Evolutionary conservation across 2,888 invertebrate genomes (phyloP), one percentile per base, ranked within the genome.

Genomic region (Arrhopalites spinosus): DNA sequence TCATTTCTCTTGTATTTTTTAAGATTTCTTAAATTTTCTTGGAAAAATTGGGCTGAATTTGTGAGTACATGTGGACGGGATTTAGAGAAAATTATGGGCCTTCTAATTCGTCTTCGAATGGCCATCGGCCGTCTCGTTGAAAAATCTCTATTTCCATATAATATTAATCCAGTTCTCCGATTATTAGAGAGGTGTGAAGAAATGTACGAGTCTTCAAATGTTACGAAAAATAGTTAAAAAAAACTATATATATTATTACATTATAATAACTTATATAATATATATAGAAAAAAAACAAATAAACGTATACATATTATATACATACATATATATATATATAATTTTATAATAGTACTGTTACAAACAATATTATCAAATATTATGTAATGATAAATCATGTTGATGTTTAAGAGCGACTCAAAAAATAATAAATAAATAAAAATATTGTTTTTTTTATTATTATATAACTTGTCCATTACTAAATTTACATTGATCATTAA

Each of bases 1-100:
- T 95, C 94, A 85, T 95, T 95, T 84, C 86, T 95, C 73, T 86
- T 95, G 50, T 95, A 95, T 86, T 87, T 95, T 82, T 87, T 95
- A 79, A 88, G 94, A 83, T 92, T 94, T 85, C 87, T 95, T 74
- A 95, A 95, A 84, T 94, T 93, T 86, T 91, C 93, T 1, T 88
- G 92, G 79, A 89, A 91, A 81, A 93, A 94, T 85, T 95, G 94
- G 94, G 87, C 90, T 0, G 92, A 92, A 84, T 94, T 95, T 85
- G 89, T 93, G 5, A 88, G 89, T 68, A 92, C 92, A 77, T 94
- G 94, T 84, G 91, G 90, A 75, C 87, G 89, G 79, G 88, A 90
- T 53, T 86, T 94, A 66, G 93, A 93, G 83, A 91, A 92, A 84
- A 93, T 93, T 0, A 94, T 95, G 93, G 89, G 91, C 77, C 92